Evolutionary conservation across 53 echinoderm and acorn worm species (phyloP), one percentile per base, ranked within the genome.

Genomic region (Paracentrotus lividus): DNA sequence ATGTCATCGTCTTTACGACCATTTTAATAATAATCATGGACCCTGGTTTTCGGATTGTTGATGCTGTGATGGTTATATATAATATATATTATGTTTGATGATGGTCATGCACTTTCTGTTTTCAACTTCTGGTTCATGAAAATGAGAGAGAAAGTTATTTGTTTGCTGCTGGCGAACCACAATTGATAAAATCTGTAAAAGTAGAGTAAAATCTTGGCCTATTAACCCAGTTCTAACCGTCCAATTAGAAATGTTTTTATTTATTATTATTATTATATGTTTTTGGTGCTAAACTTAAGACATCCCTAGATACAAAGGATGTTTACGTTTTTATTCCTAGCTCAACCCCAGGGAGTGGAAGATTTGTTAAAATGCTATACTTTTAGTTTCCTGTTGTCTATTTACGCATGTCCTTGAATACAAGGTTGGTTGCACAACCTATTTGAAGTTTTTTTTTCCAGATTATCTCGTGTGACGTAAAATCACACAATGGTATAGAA

Each of bases 1-100:
- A 81, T 81, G 81, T n/a, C 81, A 47, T 81, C 81, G 81, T 81
- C 81, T 81, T 45, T 45, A 47, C 81, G 49, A 81, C 81, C 47
- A 47, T 8, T 38, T 72, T 3, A 33, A 81, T 9, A 47, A 27
- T 81, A 27, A 81, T 27, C 26, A 47, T 12, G 9, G 47, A 81
- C 81, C 81, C 81, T 81, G 81, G 81, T 45, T n/a, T n/a, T 81
- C 47, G 44, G 8, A 81, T 81, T 4, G 40, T 40, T 5, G n/a
- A 38, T 38, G 4, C 72, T 72, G 5, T 38, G 33, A 40, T 72
- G 40, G 3, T 67, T 38, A 38, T 40, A 18, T 29, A 13, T 26
- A 72, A 72, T 10, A 4, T 72, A 4, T 38, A 15, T 40, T 72
- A 10, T 66, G 9, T 66, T 40, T 38, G 36, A 38, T 72, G n/a